Conservation (phyloP, 1,140 invertebrate genomes). For the Procambarus clarkii region DNA sequence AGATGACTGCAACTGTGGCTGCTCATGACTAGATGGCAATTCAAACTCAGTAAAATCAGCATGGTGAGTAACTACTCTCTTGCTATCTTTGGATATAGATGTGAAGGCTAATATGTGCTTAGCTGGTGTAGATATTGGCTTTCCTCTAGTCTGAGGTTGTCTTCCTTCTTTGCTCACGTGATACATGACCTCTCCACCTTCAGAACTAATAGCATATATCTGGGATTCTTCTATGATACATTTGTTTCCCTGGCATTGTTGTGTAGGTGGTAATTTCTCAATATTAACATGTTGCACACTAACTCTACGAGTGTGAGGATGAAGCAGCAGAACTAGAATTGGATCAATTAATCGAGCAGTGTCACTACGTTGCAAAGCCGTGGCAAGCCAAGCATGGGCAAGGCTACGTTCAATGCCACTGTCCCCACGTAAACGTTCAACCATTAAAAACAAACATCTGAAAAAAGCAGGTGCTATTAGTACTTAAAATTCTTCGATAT, state of each 20-base stretch:
- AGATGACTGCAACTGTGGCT: constrained; percentile 63
- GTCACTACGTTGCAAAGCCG: constrained; percentile 86
- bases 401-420: constrained; percentile 80
- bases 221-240: constrained; percentile 78
- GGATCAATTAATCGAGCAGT: constrained; percentile 88
- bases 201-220: constrained; percentile 90
- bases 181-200: constrained; percentile 90
- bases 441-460: constrained; percentile 84
- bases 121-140: constrained; percentile 72
- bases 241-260: constrained; percentile 70
- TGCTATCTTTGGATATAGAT: constrained; percentile 66
- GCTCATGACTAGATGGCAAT: constrained; percentile 76
- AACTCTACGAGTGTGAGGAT: constrained; percentile 88
- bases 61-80: constrained; percentile 78
- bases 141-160: constrained; percentile 65
- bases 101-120: constrained; percentile 72
- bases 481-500: neutral
- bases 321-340: constrained; percentile 85
- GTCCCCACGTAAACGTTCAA: constrained; percentile 82
- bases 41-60: constrained; percentile 78
- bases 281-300: constrained; percentile 90
- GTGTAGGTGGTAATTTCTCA: constrained; percentile 79
- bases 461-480: constrained; percentile 37
- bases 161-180: constrained; percentile 81
- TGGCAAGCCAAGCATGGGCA: constrained; percentile 84